phyloP scores from a whole-genome alignment of 2,888 invertebrate genomes.

The Drosophila vallismaia region DNA sequence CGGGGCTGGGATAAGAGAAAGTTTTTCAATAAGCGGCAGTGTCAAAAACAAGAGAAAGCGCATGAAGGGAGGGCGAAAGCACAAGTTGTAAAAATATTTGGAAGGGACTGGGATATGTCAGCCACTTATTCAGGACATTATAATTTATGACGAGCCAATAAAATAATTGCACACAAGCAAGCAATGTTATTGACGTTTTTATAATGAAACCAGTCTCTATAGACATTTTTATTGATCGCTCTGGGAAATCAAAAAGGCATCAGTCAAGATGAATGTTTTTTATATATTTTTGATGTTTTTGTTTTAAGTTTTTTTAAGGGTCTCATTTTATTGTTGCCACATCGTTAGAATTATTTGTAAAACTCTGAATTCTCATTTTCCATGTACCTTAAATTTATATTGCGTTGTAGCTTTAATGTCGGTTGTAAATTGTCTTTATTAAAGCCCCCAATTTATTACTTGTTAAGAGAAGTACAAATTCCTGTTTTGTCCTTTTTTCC shows the following conservation, averaged over 20 bases:
- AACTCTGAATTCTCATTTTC: background rate
- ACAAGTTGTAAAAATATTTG: background rate
- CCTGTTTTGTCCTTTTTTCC: constrained; percentile 21
- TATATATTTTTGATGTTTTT: background rate
- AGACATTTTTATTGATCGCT: constrained; percentile 18
- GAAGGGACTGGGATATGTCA: background rate
- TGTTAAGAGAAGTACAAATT: constrained; percentile 39
- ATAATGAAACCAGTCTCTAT: constrained; percentile 18
- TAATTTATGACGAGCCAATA: constrained; percentile 59
- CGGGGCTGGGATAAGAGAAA: constrained; percentile 10
- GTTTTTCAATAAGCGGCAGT: constrained; percentile 40
- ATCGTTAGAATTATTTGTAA: background rate
- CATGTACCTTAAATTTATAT: background rate
- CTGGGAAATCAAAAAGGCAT: background rate
- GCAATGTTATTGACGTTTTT: background rate
- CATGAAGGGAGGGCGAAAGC: background rate
- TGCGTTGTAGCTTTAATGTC: constrained; percentile 2
- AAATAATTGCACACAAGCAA: constrained; percentile 54
- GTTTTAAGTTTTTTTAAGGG: background rate
- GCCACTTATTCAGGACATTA: constrained; percentile 28
- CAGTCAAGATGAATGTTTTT: constrained; percentile 1
- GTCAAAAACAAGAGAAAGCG: constrained; percentile 27
- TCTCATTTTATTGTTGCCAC: too few species aligned
- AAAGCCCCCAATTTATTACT: constrained; percentile 30
- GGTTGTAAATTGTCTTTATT: constrained; percentile 30